Evolutionary conservation across 2,113 vertebrate genomes (phyloP).

Genomic region (Mus pahari): DNA sequence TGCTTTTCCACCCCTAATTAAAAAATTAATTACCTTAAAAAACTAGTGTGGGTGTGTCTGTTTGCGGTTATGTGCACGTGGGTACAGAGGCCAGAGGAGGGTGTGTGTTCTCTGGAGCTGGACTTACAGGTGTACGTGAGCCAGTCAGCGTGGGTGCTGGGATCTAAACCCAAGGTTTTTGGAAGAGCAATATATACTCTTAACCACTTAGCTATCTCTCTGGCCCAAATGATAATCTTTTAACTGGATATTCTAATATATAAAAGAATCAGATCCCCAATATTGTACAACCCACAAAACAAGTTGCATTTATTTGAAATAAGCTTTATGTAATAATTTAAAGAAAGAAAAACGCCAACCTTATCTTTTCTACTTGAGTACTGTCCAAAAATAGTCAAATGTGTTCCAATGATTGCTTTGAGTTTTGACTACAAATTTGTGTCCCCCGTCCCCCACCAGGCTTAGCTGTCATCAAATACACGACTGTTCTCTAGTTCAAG

Average conservation of each 20-base stretch:
- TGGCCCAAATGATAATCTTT: not conserved
- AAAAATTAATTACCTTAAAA: not conserved
- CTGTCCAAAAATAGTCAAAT: not conserved
- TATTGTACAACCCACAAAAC: not conserved
- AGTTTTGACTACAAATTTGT: constrained; percentile 32
- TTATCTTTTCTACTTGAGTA: not conserved
- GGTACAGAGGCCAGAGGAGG: not conserved
- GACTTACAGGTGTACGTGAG: not conserved
- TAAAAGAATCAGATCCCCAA: not conserved
- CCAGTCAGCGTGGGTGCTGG: not conserved
- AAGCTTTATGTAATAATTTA: constrained; percentile 40
- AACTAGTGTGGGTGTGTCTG: not conserved
- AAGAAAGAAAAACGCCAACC: not conserved
- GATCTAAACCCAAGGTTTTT: not conserved
- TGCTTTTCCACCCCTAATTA: not conserved
- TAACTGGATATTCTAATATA: not conserved
- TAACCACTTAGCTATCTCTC: not conserved
- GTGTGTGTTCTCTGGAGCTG: not conserved
- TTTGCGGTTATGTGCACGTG: not conserved
- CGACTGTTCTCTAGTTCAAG: not conserved
- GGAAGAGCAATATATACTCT: not conserved
- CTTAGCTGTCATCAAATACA: not conserved
- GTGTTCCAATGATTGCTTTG: constrained; percentile 4
- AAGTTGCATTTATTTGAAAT: not conserved
- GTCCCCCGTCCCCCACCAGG: not conserved